phyloP scores from a whole-genome alignment of 1,140 invertebrate species.

The Eurosta solidaginis region DNA sequence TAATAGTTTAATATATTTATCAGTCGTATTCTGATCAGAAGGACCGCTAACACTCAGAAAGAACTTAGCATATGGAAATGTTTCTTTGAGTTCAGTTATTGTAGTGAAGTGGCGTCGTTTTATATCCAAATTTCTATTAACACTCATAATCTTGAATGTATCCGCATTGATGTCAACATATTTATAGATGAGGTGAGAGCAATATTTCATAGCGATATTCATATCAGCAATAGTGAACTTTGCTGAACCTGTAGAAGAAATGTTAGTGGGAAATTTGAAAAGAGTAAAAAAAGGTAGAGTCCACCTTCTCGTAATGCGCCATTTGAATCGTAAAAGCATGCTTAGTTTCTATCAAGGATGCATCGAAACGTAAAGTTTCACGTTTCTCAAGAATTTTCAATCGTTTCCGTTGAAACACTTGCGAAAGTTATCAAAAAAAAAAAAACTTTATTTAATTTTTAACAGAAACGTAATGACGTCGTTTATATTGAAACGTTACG shows the following conservation, averaged over 20 bases:
- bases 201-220: slow-evolving; percentile 74
- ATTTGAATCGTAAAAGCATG: slow-evolving; percentile 21
- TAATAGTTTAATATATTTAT: slow-evolving; percentile 62
- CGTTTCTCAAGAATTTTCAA: neutral
- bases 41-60: slow-evolving; percentile 78
- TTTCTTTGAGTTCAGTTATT: slow-evolving; percentile 71
- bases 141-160: slow-evolving; percentile 69
- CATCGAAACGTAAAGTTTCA: neutral
- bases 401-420: too few relatives aligned
- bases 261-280: neutral
- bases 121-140: slow-evolving; percentile 71
- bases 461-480: too few relatives aligned
- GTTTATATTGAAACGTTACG: too few relatives aligned
- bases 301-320: neutral
- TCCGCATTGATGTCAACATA: slow-evolving; percentile 78
- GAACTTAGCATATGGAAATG: slow-evolving; percentile 74
- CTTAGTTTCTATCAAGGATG: neutral
- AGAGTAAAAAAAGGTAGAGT: neutral
- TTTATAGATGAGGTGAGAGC: slow-evolving; percentile 86
- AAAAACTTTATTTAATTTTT: too few relatives aligned
- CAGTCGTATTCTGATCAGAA: slow-evolving; percentile 70
- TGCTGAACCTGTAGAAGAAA: slow-evolving; percentile 67
- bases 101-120: slow-evolving; percentile 72
- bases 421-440: too few relatives aligned
- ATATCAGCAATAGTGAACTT: slow-evolving; percentile 77